Evolutionary conservation across 2,113 vertebrate species (phyloP).

Genomic region (Leptocoma aspasia): DNA sequence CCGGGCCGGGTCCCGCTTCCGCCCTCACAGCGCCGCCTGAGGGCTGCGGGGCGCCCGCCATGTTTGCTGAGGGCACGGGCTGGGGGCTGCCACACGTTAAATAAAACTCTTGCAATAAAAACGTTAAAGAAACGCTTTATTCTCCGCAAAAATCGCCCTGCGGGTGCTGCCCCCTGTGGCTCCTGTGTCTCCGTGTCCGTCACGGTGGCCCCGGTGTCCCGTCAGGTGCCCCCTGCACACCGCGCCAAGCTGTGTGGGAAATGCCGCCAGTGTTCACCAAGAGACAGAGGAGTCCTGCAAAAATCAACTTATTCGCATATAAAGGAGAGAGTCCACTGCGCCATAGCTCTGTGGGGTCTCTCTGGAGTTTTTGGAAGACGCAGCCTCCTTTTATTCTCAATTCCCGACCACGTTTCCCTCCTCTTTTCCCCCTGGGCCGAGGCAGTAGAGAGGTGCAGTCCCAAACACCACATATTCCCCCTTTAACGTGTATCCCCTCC

Average conservation of each 20-base stretch:
- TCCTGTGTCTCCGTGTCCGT: no score
- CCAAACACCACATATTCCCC: background rate
- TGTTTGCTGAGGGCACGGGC: accelerated
- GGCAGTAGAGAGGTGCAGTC: background rate
- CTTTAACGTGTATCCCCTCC: background rate
- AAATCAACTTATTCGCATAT: background rate
- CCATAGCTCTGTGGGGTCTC: background rate
- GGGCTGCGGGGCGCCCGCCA: background rate
- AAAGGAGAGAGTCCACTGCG: no score
- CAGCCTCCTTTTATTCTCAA: background rate
- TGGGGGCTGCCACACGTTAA: accelerated
- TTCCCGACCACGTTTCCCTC: background rate
- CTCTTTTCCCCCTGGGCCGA: background rate
- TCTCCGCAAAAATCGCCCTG: background rate
- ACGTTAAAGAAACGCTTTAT: accelerated
- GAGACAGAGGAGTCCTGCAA: background rate
- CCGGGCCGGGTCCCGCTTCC: background rate
- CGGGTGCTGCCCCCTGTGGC: no score
- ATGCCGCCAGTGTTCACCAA: background rate
- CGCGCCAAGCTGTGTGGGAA: background rate
- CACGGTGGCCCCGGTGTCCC: background rate
- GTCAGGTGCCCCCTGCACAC: background rate
- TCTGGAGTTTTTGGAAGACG: background rate
- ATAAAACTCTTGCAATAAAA: background rate
- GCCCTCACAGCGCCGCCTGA: background rate